A percentile compares a stretch with the other conserved stretches of the same genome.
These are phyloP conservation scores for Mythimna vitellina DNA, from an alignment of 2,888 invertebrate genomes.

Conservation along the genomic window DNA sequence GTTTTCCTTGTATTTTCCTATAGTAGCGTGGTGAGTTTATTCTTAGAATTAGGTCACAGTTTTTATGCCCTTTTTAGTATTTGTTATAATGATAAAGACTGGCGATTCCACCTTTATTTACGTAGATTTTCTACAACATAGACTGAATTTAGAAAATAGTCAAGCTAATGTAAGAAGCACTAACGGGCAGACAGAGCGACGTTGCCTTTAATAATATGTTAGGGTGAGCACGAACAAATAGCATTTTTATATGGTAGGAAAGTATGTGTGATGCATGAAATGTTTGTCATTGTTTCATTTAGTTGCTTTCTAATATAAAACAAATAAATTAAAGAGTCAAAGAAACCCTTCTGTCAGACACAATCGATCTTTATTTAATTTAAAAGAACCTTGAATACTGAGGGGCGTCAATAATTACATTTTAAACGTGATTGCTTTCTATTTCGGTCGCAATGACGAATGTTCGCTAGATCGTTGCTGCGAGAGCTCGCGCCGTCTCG, in stretches of 20 bases:
- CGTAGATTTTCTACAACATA: background rate
- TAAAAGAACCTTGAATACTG: conserved; percentile 32
- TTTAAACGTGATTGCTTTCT: conserved; percentile 43
- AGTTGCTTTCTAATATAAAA: conserved; percentile 17
- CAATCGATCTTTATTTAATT: conserved; percentile 30
- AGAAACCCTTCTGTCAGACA: conserved; percentile 2
- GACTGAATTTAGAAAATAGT: background rate
- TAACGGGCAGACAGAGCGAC: conserved; percentile 5
- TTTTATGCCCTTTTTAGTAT: conserved; percentile 2
- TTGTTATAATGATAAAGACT: background rate
- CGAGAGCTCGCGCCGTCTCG: conserved; percentile 16
- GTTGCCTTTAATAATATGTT: background rate
- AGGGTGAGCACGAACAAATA: conserved; percentile 11
- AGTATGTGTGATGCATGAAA: conserved; percentile 4
- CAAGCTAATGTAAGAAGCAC: background rate
- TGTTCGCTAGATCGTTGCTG: conserved; percentile 26
- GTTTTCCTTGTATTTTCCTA: conserved; percentile 20
- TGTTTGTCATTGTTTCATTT: background rate
- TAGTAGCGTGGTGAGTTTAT: conserved; percentile 9
- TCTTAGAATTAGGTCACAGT: conserved; percentile 34
- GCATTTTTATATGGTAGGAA: background rate
- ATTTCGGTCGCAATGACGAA: conserved; percentile 42
- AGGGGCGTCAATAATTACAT: conserved; percentile 36
- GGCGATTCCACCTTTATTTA: background rate
- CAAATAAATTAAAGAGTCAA: conserved; percentile 3